Evolutionary conservation across 2,797 vertebrate species (phyloP).

Genomic region (Centroberyx gerrardi): DNA sequence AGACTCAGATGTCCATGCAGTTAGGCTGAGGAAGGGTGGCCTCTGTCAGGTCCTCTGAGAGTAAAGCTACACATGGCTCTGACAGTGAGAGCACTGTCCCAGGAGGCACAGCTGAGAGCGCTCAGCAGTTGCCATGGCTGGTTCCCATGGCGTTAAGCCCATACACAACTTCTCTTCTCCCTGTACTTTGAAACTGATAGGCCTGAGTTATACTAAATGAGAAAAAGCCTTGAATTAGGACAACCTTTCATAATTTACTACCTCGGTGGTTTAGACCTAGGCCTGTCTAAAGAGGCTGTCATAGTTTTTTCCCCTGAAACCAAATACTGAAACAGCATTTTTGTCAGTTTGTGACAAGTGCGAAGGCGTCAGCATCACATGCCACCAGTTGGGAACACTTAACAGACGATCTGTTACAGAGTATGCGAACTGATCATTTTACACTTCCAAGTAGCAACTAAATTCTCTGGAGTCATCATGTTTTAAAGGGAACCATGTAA

Average conservation of each 20-base stretch:
- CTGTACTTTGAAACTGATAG: slow-evolving; percentile 7
- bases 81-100: slow-evolving; percentile 62
- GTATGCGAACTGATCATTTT: not conserved
- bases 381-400: not conserved
- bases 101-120: slow-evolving; percentile 46
- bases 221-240: not conserved
- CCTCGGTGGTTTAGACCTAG: not conserved
- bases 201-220: not conserved
- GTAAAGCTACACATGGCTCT: slow-evolving; percentile 64
- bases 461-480: slow-evolving; percentile 1
- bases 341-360: not conserved
- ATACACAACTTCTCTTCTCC: slow-evolving; percentile 19
- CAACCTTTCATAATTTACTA: not conserved
- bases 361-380: not conserved
- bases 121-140: slow-evolving; percentile 45
- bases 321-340: not conserved
- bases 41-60: slow-evolving; percentile 45
- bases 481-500: not conserved
- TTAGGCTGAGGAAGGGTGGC: slow-evolving; percentile 17
- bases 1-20: slow-evolving; percentile 9
- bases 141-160: slow-evolving; percentile 35
- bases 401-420: slow-evolving; percentile 5
- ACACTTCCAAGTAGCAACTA: not conserved
- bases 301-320: not conserved
- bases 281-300: not conserved